Percentiles rank a stretch among this genome's conserved stretches.
phyloP scores from a whole-genome alignment of 2,797 vertebrate species.

The Microctenopoma steveboyesi region DNA sequence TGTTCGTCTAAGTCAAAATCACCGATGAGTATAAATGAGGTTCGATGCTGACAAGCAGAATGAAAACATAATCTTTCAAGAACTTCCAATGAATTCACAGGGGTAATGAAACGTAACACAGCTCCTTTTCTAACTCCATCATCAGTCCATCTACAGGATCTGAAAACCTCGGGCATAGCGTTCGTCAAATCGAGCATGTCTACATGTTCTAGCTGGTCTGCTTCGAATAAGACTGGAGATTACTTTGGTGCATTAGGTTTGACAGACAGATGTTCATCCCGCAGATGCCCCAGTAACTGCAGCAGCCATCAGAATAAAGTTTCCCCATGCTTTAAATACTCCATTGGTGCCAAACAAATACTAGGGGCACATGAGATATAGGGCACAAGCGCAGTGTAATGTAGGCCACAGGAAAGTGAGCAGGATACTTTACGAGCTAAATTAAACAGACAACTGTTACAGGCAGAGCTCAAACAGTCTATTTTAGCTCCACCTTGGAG shows the following conservation, averaged over 20 bases:
- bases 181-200: conserved; percentile 13
- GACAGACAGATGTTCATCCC: conserved; percentile 42
- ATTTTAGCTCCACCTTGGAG: conserved; percentile 73
- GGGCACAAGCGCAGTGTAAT: conserved; percentile 62
- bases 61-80: conserved; percentile 15
- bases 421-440: conserved; percentile 76
- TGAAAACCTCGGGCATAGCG: conserved; percentile 17
- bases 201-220: conserved; percentile 25
- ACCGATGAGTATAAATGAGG: conserved; percentile 11
- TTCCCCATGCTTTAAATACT: conserved; percentile 67
- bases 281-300: conserved; percentile 35
- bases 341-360: conserved; percentile 62
- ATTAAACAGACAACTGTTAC: conserved; percentile 82
- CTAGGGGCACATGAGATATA: conserved; percentile 62
- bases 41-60: conserved; percentile 20
- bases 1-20: no score
- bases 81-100: conserved; percentile 19
- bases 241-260: conserved; percentile 21
- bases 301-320: conserved; percentile 45
- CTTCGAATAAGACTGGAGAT: conserved; percentile 25
- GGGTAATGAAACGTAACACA: conserved; percentile 13
- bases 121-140: conserved; percentile 25
- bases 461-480: conserved; percentile 59
- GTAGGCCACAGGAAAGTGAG: conserved; percentile 66
- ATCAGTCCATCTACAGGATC: neutral